Evolutionary conservation across 1,140 invertebrate species (phyloP).

Genomic region (Caenorhabditis briggsae): DNA sequence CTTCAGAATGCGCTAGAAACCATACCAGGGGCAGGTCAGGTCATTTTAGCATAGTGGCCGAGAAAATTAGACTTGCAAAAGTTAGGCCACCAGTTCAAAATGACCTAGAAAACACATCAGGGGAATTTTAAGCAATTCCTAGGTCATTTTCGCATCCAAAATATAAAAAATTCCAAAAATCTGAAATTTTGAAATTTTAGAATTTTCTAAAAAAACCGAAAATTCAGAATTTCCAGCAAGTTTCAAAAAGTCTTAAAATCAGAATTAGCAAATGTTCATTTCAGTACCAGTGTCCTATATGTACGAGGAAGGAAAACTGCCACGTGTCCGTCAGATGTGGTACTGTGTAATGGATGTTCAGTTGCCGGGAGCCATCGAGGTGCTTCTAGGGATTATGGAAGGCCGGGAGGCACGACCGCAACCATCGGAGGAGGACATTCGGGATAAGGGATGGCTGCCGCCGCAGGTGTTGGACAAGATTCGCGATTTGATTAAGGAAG

Average conservation of each 20-base stretch:
- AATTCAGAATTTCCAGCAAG: no score
- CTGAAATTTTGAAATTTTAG: no score
- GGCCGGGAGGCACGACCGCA: neutral
- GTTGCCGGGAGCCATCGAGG: slow-evolving; percentile 70
- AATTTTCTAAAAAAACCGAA: no score
- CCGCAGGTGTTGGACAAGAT: slow-evolving; percentile 68
- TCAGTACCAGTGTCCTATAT: slow-evolving; percentile 18
- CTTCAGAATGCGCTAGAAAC: no score
- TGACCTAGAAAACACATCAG: neutral
- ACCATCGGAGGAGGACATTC: slow-evolving; percentile 51
- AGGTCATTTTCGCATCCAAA: no score
- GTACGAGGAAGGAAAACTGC: slow-evolving; percentile 65
- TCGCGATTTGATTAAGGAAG: slow-evolving; percentile 73
- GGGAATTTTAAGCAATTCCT: no score
- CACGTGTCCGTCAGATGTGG: slow-evolving; percentile 76
- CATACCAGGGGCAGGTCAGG: no score
- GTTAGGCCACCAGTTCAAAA: no score
- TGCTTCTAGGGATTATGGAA: slow-evolving; percentile 61
- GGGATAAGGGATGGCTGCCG: slow-evolving; percentile 71
- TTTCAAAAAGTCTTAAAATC: no score
- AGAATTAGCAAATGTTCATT: neutral
- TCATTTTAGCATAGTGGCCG: no score
- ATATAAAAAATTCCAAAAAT: no score
- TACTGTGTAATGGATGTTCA: slow-evolving; percentile 75
- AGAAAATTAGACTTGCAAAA: no score